Base-by-base conservation (phyloP, 2,797 vertebrate species). In the Knipowitschia caucasica region DNA sequence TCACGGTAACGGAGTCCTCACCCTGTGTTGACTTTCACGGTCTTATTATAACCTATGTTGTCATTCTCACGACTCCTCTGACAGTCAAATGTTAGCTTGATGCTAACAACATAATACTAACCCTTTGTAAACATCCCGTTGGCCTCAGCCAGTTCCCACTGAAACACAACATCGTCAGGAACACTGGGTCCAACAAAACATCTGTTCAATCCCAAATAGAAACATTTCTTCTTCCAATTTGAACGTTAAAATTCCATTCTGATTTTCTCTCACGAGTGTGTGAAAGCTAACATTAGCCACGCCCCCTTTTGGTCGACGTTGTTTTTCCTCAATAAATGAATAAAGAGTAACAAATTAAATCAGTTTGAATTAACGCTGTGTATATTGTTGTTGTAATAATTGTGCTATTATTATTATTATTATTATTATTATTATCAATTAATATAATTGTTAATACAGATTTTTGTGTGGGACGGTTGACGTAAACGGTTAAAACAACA, bases 61-160 rank as follows among this genome's bases (percentile, higher is more conserved):
- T 3, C n/a, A 10, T 21, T 8, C 49, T 36, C 26, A 17, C 33
- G 25, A 5, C 21, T 36, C 21, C 21, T 50, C 14, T 35, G 5
- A 11, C 23, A 36, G 49, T 25, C 21, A 34, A 17, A 23, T 24
- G 31, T 49, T 68, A 61, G 51, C 58, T 54, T 12, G 2, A 15
- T 15, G 24, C 36, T 9, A 30, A 15, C 9, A 30, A 20, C 59
- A 23, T 60, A 60, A 62, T 4, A 79, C 84, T 40, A 2, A 90
- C 90, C 90, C 84, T 86, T 2, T 49, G 70, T 24, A 85, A 58
- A 43, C 73, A 77, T 42, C 21, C 2, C 24, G 77, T 56, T 49
- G 71, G 27, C 50, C 56, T 78, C 42, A 21, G 34, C 50, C n/a
- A 36, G 14, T 62, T 71, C 1, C 45, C 33, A 7, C 64, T 26